Evolutionary conservation across 2,797 vertebrate genomes (phyloP).

Genomic region (Helostoma temminkii): DNA sequence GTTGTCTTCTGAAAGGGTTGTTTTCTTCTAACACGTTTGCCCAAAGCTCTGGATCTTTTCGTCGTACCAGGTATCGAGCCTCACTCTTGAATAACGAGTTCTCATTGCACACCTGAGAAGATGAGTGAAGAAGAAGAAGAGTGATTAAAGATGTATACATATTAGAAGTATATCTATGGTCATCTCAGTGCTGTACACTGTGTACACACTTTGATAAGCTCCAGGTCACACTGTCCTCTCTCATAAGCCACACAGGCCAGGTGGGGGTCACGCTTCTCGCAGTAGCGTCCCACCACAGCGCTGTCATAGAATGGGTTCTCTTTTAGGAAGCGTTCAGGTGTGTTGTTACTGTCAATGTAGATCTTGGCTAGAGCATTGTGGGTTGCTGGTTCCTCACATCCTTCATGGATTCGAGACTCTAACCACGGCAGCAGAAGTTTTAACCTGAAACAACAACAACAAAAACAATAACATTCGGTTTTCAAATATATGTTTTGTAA

Average conservation of each 20-base stretch:
- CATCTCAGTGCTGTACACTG: background rate
- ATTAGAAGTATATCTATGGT: background rate
- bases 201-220: constrained; percentile 90
- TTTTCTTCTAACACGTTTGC: constrained; percentile 91
- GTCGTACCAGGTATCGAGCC: constrained; percentile 90
- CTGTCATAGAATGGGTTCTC: constrained; percentile 93
- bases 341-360: constrained; percentile 95
- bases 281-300: constrained; percentile 90
- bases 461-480: background rate
- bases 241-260: constrained; percentile 93
- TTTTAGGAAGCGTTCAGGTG: constrained; percentile 90
- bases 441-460: constrained; percentile 78
- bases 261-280: constrained; percentile 94
- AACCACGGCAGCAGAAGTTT: constrained; percentile 92
- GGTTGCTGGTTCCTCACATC: constrained; percentile 92
- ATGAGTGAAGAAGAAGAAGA: background rate
- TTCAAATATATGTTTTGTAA: too few relatives aligned
- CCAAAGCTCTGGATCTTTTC: constrained; percentile 93
- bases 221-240: constrained; percentile 92
- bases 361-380: constrained; percentile 95
- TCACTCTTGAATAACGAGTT: constrained; percentile 95
- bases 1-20: constrained; percentile 89
- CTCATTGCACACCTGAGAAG: constrained; percentile 90
- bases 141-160: background rate
- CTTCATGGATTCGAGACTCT: constrained; percentile 92